Conservation (phyloP, 2,113 vertebrate species). For the Mionectes macconnelli region DNA sequence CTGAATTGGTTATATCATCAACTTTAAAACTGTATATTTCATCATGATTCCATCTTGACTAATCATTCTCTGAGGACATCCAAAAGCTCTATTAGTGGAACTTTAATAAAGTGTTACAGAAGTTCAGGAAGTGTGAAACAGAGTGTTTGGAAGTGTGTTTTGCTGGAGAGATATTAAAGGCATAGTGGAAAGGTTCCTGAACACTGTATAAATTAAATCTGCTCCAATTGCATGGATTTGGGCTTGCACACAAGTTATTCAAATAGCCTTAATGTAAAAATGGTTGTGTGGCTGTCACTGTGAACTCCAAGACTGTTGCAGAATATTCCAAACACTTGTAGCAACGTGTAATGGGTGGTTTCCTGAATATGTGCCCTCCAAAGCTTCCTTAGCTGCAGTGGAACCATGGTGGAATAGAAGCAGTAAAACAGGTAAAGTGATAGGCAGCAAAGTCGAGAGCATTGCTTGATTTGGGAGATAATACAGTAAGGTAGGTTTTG, state of each 20-base stretch:
- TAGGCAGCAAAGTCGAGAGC: not conserved
- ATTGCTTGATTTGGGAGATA: not conserved
- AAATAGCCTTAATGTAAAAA: not conserved
- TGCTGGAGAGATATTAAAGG: not conserved
- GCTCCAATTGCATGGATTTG: not conserved
- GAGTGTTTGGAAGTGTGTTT: not conserved
- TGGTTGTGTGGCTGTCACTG: not conserved
- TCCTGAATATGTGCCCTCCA: not conserved
- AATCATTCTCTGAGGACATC: not conserved
- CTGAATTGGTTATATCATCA: not conserved
- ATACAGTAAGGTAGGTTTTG: not conserved
- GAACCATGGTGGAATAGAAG: not conserved
- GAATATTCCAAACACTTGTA: not conserved
- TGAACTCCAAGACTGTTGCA: not conserved
- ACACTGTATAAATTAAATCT: not conserved
- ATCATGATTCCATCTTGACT: not conserved
- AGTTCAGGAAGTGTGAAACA: not conserved
- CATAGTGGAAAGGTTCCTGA: not conserved
- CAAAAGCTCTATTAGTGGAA: not conserved
- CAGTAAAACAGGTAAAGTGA: not conserved
- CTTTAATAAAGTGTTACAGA: not conserved
- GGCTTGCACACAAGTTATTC: not conserved
- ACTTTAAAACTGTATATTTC: not conserved
- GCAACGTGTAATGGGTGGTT: not conserved
- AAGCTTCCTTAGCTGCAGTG: not conserved